Evolutionary conservation across 2,888 invertebrate species (phyloP).

Genomic region (Orthosia incerta): DNA sequence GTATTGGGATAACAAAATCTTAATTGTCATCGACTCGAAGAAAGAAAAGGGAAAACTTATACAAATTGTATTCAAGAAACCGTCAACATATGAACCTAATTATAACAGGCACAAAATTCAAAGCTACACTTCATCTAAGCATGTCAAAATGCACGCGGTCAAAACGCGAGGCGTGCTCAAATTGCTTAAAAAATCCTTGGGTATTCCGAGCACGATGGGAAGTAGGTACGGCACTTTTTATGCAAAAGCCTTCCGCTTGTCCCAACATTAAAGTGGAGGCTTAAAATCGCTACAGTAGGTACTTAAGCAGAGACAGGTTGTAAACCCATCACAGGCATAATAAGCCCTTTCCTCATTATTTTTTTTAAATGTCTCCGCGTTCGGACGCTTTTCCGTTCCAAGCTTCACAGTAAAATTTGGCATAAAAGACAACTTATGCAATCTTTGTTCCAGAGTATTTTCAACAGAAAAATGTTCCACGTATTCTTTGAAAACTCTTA

Average conservation of each 20-base stretch:
- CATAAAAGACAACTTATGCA: slow-evolving; percentile 33
- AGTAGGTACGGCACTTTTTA: slow-evolving; percentile 41
- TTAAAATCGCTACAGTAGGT: slow-evolving; percentile 48
- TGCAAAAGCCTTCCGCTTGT: slow-evolving; percentile 53
- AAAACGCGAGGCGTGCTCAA: slow-evolving; percentile 18
- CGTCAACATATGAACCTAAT: not conserved
- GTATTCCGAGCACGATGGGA: slow-evolving; percentile 34
- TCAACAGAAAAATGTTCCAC: slow-evolving; percentile 25
- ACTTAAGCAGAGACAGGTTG: slow-evolving; percentile 57
- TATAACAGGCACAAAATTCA: not conserved
- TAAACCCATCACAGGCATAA: slow-evolving; percentile 52
- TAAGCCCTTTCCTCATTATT: slow-evolving; percentile 48
- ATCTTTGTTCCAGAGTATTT: slow-evolving; percentile 32
- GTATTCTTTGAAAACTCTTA: slow-evolving; percentile 39
- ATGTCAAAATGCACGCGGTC: slow-evolving; percentile 15
- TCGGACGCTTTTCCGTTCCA: slow-evolving; percentile 3
- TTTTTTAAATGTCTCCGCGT: slow-evolving; percentile 45
- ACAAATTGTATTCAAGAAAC: not conserved
- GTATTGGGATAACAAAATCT: no score
- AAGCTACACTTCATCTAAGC: not conserved
- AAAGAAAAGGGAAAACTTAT: not conserved
- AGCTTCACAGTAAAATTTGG: slow-evolving; percentile 21
- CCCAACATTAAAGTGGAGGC: slow-evolving; percentile 50
- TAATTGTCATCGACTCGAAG: not conserved
- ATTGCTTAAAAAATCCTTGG: slow-evolving; percentile 46